Evolutionary conservation across 2,113 vertebrate genomes (phyloP).

Genomic region (Pogonocichla stellata): DNA sequence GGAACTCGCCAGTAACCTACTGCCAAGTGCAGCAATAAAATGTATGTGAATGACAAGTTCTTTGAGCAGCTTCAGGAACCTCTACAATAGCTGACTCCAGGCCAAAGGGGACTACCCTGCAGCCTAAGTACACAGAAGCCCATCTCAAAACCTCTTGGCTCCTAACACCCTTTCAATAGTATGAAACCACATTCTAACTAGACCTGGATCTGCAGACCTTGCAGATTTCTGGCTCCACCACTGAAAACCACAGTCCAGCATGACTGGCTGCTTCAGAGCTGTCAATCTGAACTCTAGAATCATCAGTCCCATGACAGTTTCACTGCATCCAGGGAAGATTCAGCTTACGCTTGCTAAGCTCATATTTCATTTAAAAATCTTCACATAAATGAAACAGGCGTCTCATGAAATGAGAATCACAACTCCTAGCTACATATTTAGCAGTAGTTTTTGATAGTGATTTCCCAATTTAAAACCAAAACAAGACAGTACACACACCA

Average conservation of each 20-base stretch:
- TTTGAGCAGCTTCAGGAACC: not conserved
- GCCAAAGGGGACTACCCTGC: not conserved
- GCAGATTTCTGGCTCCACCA: not conserved
- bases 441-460: not conserved
- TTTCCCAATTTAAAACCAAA: not conserved
- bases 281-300: not conserved
- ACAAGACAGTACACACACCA: not conserved
- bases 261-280: not conserved
- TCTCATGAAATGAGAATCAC: not conserved
- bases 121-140: not conserved
- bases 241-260: not conserved
- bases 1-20: not conserved
- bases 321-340: not conserved
- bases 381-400: not conserved
- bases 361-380: not conserved
- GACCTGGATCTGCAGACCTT: not conserved
- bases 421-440: not conserved
- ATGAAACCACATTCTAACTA: not conserved
- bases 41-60: not conserved
- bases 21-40: conserved; percentile 15
- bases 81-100: not conserved
- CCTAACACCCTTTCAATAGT: not conserved
- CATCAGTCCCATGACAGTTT: not conserved
- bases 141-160: not conserved
- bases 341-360: not conserved